Evolutionary conservation across 1,140 invertebrate species (phyloP).

Genomic region (Fopius arisanus): DNA sequence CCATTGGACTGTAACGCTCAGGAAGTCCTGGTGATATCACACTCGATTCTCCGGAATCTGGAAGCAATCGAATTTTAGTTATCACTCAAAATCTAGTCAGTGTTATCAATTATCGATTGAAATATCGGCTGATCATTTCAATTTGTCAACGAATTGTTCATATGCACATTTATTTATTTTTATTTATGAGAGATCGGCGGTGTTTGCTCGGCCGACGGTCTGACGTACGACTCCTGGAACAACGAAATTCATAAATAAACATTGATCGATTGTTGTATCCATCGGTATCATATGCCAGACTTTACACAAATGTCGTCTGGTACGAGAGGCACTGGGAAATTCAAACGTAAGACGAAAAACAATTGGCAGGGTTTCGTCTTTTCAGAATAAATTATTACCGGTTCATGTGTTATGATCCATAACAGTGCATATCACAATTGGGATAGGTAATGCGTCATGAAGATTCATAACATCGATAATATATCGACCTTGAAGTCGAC

Average conservation of each 20-base stretch:
- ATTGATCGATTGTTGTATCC: conserved; percentile 38
- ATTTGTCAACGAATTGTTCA: not conserved
- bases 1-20: conserved; percentile 60
- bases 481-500: too few relatives aligned
- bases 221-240: conserved; percentile 10
- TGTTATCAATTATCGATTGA: not conserved
- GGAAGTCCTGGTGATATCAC: conserved; percentile 62
- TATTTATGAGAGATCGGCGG: conserved; percentile 17
- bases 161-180: not conserved
- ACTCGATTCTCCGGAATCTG: conserved; percentile 62
- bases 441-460: conserved; percentile 20
- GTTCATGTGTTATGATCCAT: not conserved
- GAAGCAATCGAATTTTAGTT: not conserved
- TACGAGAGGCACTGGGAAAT: not conserved
- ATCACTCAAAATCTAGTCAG: conserved; percentile 13
- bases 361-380: not conserved
- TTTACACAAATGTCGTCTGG: conserved; percentile 44
- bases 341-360: not conserved
- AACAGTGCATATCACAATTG: not conserved
- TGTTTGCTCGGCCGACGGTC: conserved; percentile 6
- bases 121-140: not conserved
- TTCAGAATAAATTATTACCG: not conserved
- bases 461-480: not conserved
- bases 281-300: conserved; percentile 37
- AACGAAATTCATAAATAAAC: conserved; percentile 21